Evolutionary conservation across 2,888 invertebrate genomes (phyloP), one percentile per base, ranked within the genome.

Genomic region (Pyralis farinalis): DNA sequence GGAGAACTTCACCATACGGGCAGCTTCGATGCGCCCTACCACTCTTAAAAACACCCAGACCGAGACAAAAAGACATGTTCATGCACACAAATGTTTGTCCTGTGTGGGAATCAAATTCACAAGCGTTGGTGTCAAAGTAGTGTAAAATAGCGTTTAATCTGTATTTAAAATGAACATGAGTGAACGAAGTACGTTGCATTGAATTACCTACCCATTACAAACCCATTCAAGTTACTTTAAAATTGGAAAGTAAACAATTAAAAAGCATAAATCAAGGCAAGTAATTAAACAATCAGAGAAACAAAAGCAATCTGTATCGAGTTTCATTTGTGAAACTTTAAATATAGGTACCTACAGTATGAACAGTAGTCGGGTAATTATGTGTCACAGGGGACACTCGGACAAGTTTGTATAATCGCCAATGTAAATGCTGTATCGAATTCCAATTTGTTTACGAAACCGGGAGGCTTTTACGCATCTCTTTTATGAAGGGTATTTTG

Each of bases 401-500:
- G 34, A 31, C 45, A 42, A 47, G 48, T 48, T 44, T 43, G 44
- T 37, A 44, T 50, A 49, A 53, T 47, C 49, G 46, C 38, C 40
- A 47, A 50, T 44, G 47, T 45, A 47, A 46, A 47, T 43, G 44
- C 42, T 43, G 47, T 34, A 50, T 50, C 47, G 50, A 47, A 47
- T 46, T 47, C 43, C 50, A 44, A 46, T 51, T 47, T 51, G 47
- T 44, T 51, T 12, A 39, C 32, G 34, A 32, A 28, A 37, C 40
- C 33, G 40, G 44, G 40, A 34, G 47, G 38, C 49, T 47, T 47
- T 50, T 42, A 47, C 38, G 36, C 35, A 25, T 12, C 20, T 31
- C 34, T 27, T 25, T 40, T 38, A 32, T n/a, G 30, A 22, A 39
- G 28, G 12, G 40, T 42, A 38, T 43, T 43, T 45, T 42, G 47